Evolutionary conservation across 1,140 invertebrate genomes (phyloP), one percentile per base, ranked within the genome.

Genomic region (Lasioglossum albipes): DNA sequence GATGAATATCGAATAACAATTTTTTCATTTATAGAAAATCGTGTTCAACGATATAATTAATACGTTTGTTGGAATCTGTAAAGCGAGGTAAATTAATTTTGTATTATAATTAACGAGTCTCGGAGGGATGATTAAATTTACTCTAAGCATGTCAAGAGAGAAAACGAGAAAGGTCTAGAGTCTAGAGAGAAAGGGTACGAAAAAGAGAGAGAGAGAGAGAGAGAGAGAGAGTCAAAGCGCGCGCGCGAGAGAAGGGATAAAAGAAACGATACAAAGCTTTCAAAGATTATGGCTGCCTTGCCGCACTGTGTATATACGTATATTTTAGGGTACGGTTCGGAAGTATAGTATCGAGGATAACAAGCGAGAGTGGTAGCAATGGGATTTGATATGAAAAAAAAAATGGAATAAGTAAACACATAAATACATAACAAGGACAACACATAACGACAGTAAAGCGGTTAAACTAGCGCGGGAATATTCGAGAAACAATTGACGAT

Each of bases 91-190:
- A 90, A 91, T 90, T 88, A 88, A 89, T 91, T 54, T 88, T 88
- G 83, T 89, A 85, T 89, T 74, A 79, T 79, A 74, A 89, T 86
- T 85, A 91, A 90, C 82, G 87, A 90, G 87, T 89, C 89, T 90
- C 90, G 87, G 84, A 89, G 81, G 79, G 81, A 87, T 89, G 86
- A 88, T 77, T 65, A 65, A 88, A 89, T 88, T 89, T 84, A 86
- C 80, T 81, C 77, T 89, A 89, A n/a, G 84, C 68, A 69, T 68
- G 54, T 7, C 20, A 18, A 54, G 52, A 54, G 16, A 20, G 52
- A 18, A 1, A 20, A 36, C 36, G 36, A 36, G 36, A 36, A 36
- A 36, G 2, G 13, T 10, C 45, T 5, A 13, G 45, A 49, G 13
- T 10, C 45, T 5, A 13, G 45, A 49, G 45, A 49, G 45, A 49